Evolutionary conservation across 2,113 vertebrate genomes (phyloP).

Genomic region (Aleadryas rufinucha): DNA sequence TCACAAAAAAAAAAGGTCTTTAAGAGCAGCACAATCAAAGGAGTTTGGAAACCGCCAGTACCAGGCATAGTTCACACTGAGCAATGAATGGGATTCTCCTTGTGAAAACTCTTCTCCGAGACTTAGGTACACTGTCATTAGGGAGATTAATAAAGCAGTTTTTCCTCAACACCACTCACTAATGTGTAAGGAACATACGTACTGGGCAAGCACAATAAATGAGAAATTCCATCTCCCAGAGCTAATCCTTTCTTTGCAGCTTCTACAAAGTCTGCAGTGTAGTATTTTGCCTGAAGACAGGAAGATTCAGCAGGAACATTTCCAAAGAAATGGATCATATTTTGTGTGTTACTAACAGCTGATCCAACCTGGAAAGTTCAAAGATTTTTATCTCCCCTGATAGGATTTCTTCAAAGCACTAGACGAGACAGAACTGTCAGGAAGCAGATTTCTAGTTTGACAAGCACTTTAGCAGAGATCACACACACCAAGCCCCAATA

Average conservation of each 20-base stretch:
- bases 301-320: neutral
- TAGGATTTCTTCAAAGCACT: neutral
- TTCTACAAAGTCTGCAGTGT: neutral
- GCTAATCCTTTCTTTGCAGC: neutral
- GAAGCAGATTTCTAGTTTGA: neutral
- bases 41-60: neutral
- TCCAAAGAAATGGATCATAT: neutral
- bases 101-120: neutral
- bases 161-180: neutral
- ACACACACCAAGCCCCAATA: neutral
- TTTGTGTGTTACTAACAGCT: neutral
- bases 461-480: neutral
- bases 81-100: neutral
- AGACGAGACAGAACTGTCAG: neutral
- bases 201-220: neutral
- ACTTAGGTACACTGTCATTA: neutral
- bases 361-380: conserved; percentile 5
- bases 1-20: neutral
- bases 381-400: neutral
- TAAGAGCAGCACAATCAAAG: neutral
- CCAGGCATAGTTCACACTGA: neutral
- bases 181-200: neutral
- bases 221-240: neutral
- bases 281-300: neutral
- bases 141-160: neutral